A percentile compares a stretch with the other conserved stretches of the same genome.
phyloP scores from a whole-genome alignment of 2,113 vertebrate species.

The Speoplatyrhinus poulsoni region DNA sequence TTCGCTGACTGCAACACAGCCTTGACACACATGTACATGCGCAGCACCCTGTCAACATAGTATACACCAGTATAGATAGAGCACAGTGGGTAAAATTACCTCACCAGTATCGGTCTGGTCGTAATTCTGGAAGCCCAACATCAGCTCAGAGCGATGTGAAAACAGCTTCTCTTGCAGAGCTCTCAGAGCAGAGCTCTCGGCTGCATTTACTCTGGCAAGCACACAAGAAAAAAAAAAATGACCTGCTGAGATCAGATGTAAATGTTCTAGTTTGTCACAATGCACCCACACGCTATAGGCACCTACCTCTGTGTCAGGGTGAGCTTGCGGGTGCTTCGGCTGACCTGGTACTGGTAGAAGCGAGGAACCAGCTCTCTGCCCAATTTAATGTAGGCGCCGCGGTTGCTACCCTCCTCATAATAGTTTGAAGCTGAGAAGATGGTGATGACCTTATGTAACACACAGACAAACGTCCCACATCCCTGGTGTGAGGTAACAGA shows the following conservation, averaged over 20 bases:
- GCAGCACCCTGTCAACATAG: background rate
- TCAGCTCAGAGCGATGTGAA: conserved; percentile 84
- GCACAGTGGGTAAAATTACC: background rate
- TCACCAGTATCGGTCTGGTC: conserved; percentile 83
- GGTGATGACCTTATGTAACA: conserved; percentile 84
- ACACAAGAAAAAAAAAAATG: conserved; percentile 17
- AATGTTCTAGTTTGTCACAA: background rate
- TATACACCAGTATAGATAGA: background rate
- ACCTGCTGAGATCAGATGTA: background rate
- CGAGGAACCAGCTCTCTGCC: conserved; percentile 77
- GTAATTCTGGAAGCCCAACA: conserved; percentile 77
- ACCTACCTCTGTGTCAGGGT: conserved; percentile 86
- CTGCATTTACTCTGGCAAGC: conserved; percentile 78
- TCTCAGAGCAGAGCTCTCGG: conserved; percentile 87
- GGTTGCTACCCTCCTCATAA: conserved; percentile 94
- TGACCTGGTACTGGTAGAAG: conserved; percentile 93
- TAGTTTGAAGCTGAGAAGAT: conserved; percentile 98
- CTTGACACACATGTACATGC: conserved; percentile 65
- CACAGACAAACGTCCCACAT: conserved; percentile 2
- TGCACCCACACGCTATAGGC: background rate
- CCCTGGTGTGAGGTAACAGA: background rate
- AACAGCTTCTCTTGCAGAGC: conserved; percentile 88
- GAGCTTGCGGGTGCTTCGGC: conserved; percentile 75
- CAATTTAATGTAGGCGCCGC: conserved; percentile 91
- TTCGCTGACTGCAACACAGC: conserved; percentile 80